These are phyloP conservation scores for Galeruca laticollis DNA, from an alignment of 2,888 invertebrate genomes.

Conservation along the genomic window DNA sequence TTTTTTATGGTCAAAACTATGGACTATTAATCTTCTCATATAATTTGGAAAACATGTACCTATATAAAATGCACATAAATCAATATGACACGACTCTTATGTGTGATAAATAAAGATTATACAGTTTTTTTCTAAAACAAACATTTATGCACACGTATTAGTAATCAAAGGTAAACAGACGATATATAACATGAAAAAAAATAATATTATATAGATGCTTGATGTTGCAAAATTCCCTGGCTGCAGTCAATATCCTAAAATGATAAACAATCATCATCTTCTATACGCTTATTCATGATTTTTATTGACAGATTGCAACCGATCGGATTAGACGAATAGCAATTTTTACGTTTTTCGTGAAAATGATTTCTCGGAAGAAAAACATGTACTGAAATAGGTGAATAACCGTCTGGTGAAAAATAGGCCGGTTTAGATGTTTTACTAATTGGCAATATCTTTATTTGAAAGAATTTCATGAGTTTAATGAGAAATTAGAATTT, in stretches of 20 bases:
- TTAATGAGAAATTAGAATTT: too few species aligned
- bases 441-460: too few species aligned
- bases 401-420: constrained; percentile 23
- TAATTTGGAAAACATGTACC: too few species aligned
- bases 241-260: constrained; percentile 49
- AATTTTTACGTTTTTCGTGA: constrained; percentile 23
- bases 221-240: constrained; percentile 47
- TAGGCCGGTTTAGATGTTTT: constrained; percentile 7
- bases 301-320: constrained; percentile 42
- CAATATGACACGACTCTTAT: neutral
- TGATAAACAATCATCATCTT: constrained; percentile 41
- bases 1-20: too few species aligned
- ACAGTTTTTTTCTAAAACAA: constrained; percentile 47
- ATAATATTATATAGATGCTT: constrained; percentile 42
- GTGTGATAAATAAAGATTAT: constrained; percentile 33
- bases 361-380: constrained; percentile 26
- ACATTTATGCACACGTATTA: constrained; percentile 52
- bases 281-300: constrained; percentile 42
- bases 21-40: too few species aligned
- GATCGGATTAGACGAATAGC: constrained; percentile 35
- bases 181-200: constrained; percentile 37
- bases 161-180: constrained; percentile 44
- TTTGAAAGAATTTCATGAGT: too few species aligned
- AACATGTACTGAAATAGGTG: constrained; percentile 19
- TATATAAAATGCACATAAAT: neutral